phyloP scores from a whole-genome alignment of 2,888 invertebrate genomes.

The Drosophila seclusa region DNA sequence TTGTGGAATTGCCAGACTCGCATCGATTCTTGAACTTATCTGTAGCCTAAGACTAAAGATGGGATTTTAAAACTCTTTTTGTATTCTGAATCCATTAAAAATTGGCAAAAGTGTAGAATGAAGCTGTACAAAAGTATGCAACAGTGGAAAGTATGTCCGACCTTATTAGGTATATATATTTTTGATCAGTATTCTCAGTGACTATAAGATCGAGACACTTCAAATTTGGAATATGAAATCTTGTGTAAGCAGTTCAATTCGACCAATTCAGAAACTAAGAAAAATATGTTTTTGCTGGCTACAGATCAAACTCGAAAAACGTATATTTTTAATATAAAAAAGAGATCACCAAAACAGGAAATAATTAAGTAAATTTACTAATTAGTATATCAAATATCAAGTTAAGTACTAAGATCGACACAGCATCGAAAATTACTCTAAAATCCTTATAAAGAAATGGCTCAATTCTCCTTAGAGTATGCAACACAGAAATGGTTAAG shows the following conservation, averaged over 20 bases:
- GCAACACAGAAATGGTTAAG: neutral
- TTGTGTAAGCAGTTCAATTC: neutral
- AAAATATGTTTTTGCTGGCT: neutral
- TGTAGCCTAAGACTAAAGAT: neutral
- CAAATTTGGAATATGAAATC: neutral
- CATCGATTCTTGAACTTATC: neutral
- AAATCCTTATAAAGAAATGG: neutral
- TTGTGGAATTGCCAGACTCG: neutral
- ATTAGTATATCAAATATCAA: neutral
- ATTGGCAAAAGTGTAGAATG: neutral
- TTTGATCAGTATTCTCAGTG: neutral
- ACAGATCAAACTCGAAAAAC: neutral
- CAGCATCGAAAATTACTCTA: neutral
- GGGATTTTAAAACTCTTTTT: neutral
- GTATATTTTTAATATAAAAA: neutral
- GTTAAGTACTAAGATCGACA: neutral
- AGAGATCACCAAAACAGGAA: neutral
- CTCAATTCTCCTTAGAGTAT: neutral
- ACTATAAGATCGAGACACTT: neutral
- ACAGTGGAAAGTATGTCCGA: too few species aligned
- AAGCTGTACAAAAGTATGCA: neutral
- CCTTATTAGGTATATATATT: neutral
- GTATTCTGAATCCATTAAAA: neutral
- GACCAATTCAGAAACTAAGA: neutral
- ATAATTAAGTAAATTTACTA: neutral